Percentiles rank a stretch among this genome's conserved stretches.
phyloP scores from a whole-genome alignment of 64 coral and sea anemone genomes.

The Pocillopora verrucosa region DNA sequence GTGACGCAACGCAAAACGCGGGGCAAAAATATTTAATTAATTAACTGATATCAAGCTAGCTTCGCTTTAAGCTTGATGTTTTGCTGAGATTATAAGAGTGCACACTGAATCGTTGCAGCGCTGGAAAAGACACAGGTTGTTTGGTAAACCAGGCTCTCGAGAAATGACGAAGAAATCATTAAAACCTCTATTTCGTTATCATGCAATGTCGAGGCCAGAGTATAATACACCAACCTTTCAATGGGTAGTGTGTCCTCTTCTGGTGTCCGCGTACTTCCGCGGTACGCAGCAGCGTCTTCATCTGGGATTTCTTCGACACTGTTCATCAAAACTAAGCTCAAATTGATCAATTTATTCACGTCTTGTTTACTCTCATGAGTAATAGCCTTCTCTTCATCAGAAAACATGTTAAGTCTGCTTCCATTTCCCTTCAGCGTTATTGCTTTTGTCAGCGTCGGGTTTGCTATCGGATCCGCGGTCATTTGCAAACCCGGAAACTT shows the following conservation, averaged over 20 bases:
- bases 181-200: not conserved
- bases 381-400: not conserved
- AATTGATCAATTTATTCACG: not conserved
- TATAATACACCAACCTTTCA: not conserved
- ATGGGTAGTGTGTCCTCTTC: not conserved
- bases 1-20: too few relatives aligned
- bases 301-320: not conserved
- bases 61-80: too few relatives aligned
- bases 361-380: not conserved
- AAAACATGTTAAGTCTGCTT: not conserved
- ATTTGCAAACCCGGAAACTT: not conserved
- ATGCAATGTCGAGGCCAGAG: not conserved
- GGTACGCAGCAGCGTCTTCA: not conserved
- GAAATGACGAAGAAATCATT: not conserved
- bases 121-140: too few relatives aligned
- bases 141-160: too few relatives aligned
- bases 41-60: too few relatives aligned
- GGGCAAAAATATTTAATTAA: too few relatives aligned
- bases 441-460: not conserved
- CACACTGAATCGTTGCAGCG: too few relatives aligned
- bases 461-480: not conserved
- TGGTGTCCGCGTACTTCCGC: not conserved
- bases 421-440: not conserved
- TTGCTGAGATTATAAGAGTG: too few relatives aligned
- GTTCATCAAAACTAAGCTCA: not conserved